Evolutionary conservation across 1,140 invertebrate genomes (phyloP), one percentile per base, ranked within the genome.

Genomic region (Rhagoletis zephyria): DNA sequence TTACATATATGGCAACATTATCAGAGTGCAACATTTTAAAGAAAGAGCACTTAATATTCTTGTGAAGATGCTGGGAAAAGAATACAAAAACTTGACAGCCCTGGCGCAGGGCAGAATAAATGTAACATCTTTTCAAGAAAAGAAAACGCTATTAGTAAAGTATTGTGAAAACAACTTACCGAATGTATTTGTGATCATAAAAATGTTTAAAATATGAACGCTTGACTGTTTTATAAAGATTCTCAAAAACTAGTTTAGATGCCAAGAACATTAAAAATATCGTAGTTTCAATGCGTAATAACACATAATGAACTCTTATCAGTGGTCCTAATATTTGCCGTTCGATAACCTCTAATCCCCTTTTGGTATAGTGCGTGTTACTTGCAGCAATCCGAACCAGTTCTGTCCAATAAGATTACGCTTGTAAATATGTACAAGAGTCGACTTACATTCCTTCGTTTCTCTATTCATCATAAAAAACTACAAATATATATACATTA

Each of bases 231-330:
- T 63, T 16, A 12, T 63, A 16, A 4, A 63, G 61, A 4, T 63
- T 16, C 2, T 16, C 4, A 67, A 67, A 67, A 67, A 40, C 12
- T 67, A 67, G 30, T 67, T 2, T 67, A 42, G 64, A 67, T 4
- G 64, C 64, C 70, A 74, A 48, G 42, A 74, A 14, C 1, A 48
- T 51, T 48, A 2, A 48, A 74, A 56, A 9, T 30, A 56, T 51
- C 6, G 10, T 19, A 56, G 45, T 81, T 81, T 51, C 9, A 30
- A 81, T 81, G 74, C 74, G 74, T 81, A 81, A 81, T 16, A 51
- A 6, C n/a, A 60, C 60, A 86, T 60, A 86, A 86, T 42, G 60
- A 86, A 86, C 85, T 48, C 85, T 86, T 86, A 86, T 86, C 85
- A 45, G 85, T 12, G 85, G 16, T 65, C 30, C 7, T 65, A 63